These are phyloP conservation scores for Synanthedon myopaeformis DNA, from an alignment of 2,888 invertebrate genomes.

Conservation along the genomic window DNA sequence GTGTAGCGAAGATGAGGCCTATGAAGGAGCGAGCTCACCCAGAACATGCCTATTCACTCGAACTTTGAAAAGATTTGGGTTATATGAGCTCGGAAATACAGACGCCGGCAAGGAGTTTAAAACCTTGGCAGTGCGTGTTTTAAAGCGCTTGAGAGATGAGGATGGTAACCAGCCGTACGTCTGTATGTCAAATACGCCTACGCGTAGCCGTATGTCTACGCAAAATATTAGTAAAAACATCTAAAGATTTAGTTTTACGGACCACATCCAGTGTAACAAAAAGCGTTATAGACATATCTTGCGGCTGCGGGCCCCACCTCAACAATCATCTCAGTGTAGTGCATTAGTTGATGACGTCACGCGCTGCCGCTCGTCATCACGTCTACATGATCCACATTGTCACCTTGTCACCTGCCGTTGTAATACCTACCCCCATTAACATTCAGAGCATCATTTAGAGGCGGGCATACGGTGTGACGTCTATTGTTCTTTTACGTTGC, in stretches of 20 bases:
- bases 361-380: conserved; percentile 24
- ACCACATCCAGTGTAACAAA: conserved; percentile 19
- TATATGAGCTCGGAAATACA: too few species aligned
- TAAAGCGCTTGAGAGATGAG: too few species aligned
- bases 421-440: conserved; percentile 39
- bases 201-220: too few species aligned
- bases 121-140: too few species aligned
- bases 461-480: conserved; percentile 18
- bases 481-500: neutral
- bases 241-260: neutral
- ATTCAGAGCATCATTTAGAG: conserved; percentile 43
- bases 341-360: conserved; percentile 65
- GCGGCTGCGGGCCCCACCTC: conserved; percentile 23
- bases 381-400: conserved; percentile 19
- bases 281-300: conserved; percentile 7
- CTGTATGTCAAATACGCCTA: too few species aligned
- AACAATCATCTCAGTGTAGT: conserved; percentile 33
- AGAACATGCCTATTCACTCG: too few species aligned
- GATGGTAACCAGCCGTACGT: too few species aligned
- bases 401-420: conserved; percentile 11
- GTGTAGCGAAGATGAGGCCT: too few species aligned
- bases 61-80: too few species aligned
- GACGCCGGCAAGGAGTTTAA: too few species aligned
- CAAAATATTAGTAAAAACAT: too few species aligned
- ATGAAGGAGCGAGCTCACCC: too few species aligned